Base-by-base conservation (phyloP, 2,113 vertebrate genomes). In the Leptosomus discolor region DNA sequence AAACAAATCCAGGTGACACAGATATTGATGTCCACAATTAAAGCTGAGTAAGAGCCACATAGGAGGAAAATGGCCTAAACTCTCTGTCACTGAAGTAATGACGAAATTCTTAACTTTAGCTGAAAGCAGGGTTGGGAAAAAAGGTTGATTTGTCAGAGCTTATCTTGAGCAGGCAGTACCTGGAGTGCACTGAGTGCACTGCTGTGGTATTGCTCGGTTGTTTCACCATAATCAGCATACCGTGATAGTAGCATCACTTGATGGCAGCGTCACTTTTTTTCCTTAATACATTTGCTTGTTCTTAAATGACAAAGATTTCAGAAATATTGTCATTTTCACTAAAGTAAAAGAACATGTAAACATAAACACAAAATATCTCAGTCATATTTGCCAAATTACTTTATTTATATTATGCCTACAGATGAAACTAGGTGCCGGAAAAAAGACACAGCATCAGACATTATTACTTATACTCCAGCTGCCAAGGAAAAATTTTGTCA, bases 391-490 rank as follows among this genome's bases (percentile, higher is more conserved):
- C 71, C 85, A 90, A 81, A 81, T 96, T 70, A 56, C 90, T 98
- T 98, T 98, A 97, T 98, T 98, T 96, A 68, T 87, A 29, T 92
- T 88, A 43, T 50, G 95, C 85, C 41, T 95, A 67, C 85, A 94
- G 84, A 69, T 92, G 78, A 96, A 95, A 82, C 64, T 30, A 61
- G 89, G 83, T 76, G 78, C 64, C 91, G 91, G 75, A 68, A 93
- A 94, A 96, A 65, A 83, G 88, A 90, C 85, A 73, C 60, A 70
- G 30, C 61, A 82, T 92, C 69, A 64, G 79, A 93, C 53, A 61
- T 92, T 91, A 77, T 80, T 91, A 58, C 15, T 94, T 92, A 51
- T 13, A 93, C 43, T 94, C 69, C 65, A 92, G 48, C 92, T 96
- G 94, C 78, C 85, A 81, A 85, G 51, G 85, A 85, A 75, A 88